A percentile compares a stretch with the other conserved stretches of the same genome.
Conservation (phyloP, 2,113 vertebrate genomes). For the Phaethornis superciliosus region DNA sequence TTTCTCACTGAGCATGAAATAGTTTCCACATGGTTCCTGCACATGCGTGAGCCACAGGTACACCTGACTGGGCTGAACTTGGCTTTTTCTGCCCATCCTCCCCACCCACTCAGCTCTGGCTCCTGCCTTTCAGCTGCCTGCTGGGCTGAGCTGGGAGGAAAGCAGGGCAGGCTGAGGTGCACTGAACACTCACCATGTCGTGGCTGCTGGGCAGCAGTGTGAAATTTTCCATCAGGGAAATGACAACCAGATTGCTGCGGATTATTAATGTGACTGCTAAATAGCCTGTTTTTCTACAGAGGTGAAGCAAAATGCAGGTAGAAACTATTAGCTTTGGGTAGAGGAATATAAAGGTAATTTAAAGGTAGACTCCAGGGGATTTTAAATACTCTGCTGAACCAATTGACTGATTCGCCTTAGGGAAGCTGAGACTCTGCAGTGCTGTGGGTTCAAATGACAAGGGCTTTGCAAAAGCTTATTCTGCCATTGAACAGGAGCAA, state of each 20-base stretch:
- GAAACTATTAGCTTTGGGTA: conserved; percentile 42
- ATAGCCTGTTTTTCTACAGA: conserved; percentile 51
- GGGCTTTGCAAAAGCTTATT: conserved; percentile 22
- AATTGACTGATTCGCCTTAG: conserved; percentile 33
- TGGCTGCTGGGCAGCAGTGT: conserved; percentile 34
- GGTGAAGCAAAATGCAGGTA: conserved; percentile 52
- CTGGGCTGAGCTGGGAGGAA: not conserved
- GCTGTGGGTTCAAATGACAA: not conserved
- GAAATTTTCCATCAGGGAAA: conserved; percentile 55
- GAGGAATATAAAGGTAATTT: conserved; percentile 48
- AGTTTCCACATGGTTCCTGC: not conserved
- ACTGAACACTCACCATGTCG: not conserved
- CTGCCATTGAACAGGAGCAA: conserved; percentile 19
- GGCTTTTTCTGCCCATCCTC: not conserved
- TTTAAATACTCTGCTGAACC: conserved; percentile 47
- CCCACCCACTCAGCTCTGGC: not conserved
- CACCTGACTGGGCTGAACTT: not conserved
- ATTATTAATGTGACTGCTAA: conserved; percentile 56
- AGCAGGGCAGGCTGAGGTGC: not conserved
- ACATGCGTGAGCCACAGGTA: not conserved
- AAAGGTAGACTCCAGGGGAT: conserved; percentile 5
- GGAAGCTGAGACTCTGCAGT: conserved; percentile 13
- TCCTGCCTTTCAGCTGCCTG: not conserved
- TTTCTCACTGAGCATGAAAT: not conserved
- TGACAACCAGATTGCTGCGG: conserved; percentile 40